phyloP scores from a whole-genome alignment of 2,888 invertebrate genomes.

The Mactromeris polynyma region DNA sequence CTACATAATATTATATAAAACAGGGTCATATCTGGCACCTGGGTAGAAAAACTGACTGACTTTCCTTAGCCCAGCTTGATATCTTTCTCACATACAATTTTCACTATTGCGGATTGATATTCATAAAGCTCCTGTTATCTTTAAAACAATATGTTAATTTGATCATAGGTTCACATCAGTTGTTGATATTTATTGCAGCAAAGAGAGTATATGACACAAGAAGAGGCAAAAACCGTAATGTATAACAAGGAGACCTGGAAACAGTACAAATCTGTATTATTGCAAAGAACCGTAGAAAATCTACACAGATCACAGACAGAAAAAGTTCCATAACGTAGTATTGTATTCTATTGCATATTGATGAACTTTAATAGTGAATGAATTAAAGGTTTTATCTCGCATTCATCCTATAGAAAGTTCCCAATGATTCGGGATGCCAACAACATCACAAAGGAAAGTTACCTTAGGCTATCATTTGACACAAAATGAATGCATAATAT shows the following conservation, averaged over 20 bases:
- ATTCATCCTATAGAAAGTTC: not conserved
- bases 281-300: conserved; percentile 75
- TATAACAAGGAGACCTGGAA: conserved; percentile 85
- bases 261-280: conserved; percentile 84
- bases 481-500: too few relatives aligned
- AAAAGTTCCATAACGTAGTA: conserved; percentile 53
- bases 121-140: too few relatives aligned
- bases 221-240: conserved; percentile 81
- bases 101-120: too few relatives aligned
- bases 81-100: too few relatives aligned
- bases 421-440: not conserved
- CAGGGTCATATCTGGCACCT: too few relatives aligned
- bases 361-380: not conserved
- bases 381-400: not conserved
- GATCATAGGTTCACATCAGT: too few relatives aligned
- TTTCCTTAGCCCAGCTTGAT: too few relatives aligned
- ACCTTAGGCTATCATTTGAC: too few relatives aligned
- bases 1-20: too few relatives aligned
- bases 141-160: too few relatives aligned
- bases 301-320: conserved; percentile 62
- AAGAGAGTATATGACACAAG: conserved; percentile 82
- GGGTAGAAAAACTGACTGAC: too few relatives aligned
- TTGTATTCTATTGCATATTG: not conserved
- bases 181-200: conserved; percentile 76
- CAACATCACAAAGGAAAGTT: not conserved